Evolutionary conservation across 2,888 invertebrate genomes (phyloP), one percentile per base, ranked within the genome.

Genomic region (Temnothorax rugatulus): DNA sequence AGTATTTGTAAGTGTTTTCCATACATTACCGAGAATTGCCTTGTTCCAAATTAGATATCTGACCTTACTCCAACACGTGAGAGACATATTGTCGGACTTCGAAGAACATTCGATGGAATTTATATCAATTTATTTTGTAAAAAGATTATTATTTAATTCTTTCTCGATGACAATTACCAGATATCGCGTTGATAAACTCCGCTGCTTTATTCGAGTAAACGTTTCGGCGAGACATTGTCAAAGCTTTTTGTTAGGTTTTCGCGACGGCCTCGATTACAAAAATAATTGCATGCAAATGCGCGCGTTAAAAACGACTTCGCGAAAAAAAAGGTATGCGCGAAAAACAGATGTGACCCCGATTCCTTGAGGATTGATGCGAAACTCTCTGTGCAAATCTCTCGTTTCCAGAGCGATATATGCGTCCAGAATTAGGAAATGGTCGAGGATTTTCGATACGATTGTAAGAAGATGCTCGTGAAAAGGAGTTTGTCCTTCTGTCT

Each of bases 291-390:
- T 87, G 88, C 76, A 87, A 83, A 86, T 77, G 54, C 50, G 47
- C 44, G 74, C 63, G 75, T 86, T 73, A 44, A 68, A 50, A 57
- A 57, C 57, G 61, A 73, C 57, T 86, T 59, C 5, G 66, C 13
- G 68, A 77, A 85, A 86, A 74, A 66, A 66, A 83, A 85, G 66
- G 81, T 44, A 79, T 64, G 34, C 63, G 47, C 57, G 54, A 84
- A 64, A 63, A 87, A 77, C 90, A 91, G 89, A 89, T 84, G 89
- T 84, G 91, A 83, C 91, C 92, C 63, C 88, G 68, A 87, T 92
- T 88, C 50, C 8, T 25, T 25, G 77, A 75, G 82, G 63, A 87
- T 91, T 90, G 86, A 84, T 85, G 75, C 84, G 50, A 79, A 81
- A 84, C 61, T 77, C 75, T 71, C 69, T 66, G 84, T 85, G 85